phyloP scores from a whole-genome alignment of 2,113 vertebrate species.

The Poicephalus gulielmi region DNA sequence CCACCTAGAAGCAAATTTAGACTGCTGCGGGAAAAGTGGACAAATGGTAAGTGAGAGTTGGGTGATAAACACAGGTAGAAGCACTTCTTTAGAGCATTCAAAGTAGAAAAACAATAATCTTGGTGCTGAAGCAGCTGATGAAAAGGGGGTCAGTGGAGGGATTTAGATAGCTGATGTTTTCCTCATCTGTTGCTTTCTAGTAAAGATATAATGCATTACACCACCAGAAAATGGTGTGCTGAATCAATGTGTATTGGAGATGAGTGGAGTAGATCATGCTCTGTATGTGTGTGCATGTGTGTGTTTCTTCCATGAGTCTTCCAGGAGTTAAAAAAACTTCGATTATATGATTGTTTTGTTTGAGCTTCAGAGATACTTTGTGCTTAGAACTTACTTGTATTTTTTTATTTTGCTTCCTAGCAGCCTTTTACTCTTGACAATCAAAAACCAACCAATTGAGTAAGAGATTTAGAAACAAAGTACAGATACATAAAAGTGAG shows the following conservation, averaged over 20 bases:
- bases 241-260: not conserved
- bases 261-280: not conserved
- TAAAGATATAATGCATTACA: not conserved
- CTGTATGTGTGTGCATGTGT: not conserved
- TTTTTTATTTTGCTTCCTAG: not conserved
- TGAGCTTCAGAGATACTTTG: not conserved
- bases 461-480: not conserved
- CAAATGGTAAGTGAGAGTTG: not conserved
- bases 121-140: not conserved
- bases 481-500: not conserved
- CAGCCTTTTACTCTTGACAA: not conserved
- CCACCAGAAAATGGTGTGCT: not conserved
- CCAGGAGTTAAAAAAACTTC: not conserved
- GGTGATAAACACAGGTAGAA: not conserved
- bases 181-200: slow-evolving; percentile 3
- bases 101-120: not conserved
- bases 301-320: not conserved
- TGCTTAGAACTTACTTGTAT: not conserved
- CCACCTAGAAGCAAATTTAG: slow-evolving; percentile 20
- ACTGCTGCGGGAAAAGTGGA: not conserved
- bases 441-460: not conserved
- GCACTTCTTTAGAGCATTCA: not conserved
- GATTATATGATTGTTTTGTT: not conserved
- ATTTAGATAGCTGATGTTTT: slow-evolving; percentile 17
- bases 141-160: slow-evolving; percentile 9